Base-by-base conservation (phyloP, 2,888 invertebrate genomes). In the Lissonota sp. region DNA sequence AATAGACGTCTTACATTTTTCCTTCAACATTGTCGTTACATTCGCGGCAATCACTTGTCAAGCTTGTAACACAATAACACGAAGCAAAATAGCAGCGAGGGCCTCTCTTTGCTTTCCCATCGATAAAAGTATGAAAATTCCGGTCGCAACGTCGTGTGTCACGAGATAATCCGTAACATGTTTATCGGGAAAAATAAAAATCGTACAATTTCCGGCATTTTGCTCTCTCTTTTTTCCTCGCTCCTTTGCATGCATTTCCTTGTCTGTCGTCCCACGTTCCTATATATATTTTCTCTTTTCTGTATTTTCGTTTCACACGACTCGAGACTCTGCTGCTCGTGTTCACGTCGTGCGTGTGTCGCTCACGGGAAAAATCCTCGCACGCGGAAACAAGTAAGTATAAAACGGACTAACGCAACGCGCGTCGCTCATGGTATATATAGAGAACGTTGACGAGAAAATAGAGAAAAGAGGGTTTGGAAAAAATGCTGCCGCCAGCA, bases 361-460 rank as follows among this genome's bases (percentile, higher is more conserved):
- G 10, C 42, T 12, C 58, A 60, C 16, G 67, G 51, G 46, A 55
- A 72, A 80, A 80, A 80, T 80, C 80, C 26, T 26, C 80, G 76
- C 10, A 60, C 53, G 58, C 63, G 63, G 64, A 77, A 71, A 76
- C 70, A 71, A 75, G 72, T 80, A 69, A 75, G 72, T 80, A 69
- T n/a, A n/a, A n/a, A n/a, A 80, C 72, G 72, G 76, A 80, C 80
- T 77, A 80, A 69, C 72, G 76, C 76, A 80, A 80, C 6, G 14
- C 6, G 14, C 63, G 80, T 72, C 80, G 51, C 51, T 58, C 63
- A 44, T 3, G 26, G 3, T 26, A 3, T n/a, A 3, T 26, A 26
- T 73, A 57, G 64, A 64, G 62, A 4, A 12, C 46, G 46, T 46
- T 72, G 64, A 62, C 60, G 12, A 49, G 55, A 66, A 53, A 14